Base-by-base conservation (phyloP, 2,888 invertebrate genomes). In the Prenolepis imparis region DNA sequence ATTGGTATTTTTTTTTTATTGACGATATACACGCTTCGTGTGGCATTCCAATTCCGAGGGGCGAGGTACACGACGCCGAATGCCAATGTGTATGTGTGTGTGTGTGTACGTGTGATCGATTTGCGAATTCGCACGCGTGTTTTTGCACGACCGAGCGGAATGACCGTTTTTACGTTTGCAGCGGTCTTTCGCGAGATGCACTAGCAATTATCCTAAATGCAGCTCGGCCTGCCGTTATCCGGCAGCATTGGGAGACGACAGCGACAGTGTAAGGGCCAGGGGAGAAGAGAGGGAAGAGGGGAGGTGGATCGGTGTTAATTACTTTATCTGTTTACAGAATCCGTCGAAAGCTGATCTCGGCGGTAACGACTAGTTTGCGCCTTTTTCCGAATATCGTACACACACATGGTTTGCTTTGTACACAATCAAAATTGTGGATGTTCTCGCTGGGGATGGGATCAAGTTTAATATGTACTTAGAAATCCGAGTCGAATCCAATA, bases 201-300 rank as follows among this genome's bases (percentile, higher is more conserved):
- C 84, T 72, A 78, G 87, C 89, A 90, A 90, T 91, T 91, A 91
- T 86, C 86, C 89, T 90, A 90, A 91, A 90, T 88, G 90, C 84
- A 81, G 84, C 86, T 83, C 84, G 87, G 85, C 68, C 87, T 84
- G n/a, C 77, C 73, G 59, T 59, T 78, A 44, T 41, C 21, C 78
- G 78, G 41, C 41, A 57, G 41, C 28, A 41, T 55, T 21, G 68
- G 21, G n/a, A 41, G 70, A 78, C 70, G 77, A 78, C 41, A 59
- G 73, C 59, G 18, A 44, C 55, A 8, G 32, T 36, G 63, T 24
- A n/a, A n/a, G n/a, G n/a, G n/a, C 3, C 28, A 3, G 28, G 8
- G n/a, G 4, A n/a, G n/a, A 18, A 12, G 44, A 6, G 28, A 28
- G 28, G 36, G 36, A 36, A 36, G 48, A 21, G 59, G 78, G n/a